Evolutionary conservation across 2,888 invertebrate genomes (phyloP), one percentile per base, ranked within the genome.

Genomic region (Himalopsyche tibetana): DNA sequence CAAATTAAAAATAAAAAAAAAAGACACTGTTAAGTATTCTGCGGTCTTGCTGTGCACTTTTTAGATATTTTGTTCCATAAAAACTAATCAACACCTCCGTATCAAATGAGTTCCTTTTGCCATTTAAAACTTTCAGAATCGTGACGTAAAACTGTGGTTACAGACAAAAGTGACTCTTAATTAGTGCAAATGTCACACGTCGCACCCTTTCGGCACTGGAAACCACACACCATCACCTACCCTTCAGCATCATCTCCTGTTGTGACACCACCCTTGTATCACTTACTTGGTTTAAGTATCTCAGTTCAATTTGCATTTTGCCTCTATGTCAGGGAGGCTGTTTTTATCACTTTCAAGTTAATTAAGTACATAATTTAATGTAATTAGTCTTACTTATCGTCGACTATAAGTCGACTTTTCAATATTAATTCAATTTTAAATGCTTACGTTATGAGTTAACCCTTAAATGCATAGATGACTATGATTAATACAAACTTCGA

Each of bases 91-190:
- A 19, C 63, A 11, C 19, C 28, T 63, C 11, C 15, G 28, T 63
- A 4, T 19, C 19, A 83, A 74, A 74, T n/a, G 55, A 80, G 51
- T 79, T 80, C 28, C 45, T 15, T 51, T 80, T 84, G 40, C 74
- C 80, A 55, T 84, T 63, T 19, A 19, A 56, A 19, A 28, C 19
- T 63, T 63, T 9, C 19, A 38, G 56, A 51, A 8, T 28, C 79
- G 69, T 51, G 83, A 55, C 55, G 55, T 51, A 55, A 80, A 15
- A 40, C 80, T 55, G 84, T 80, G 84, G 84, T 84, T 38, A 28
- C 55, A 55, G 40, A 63, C 81, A 38, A 84, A 84, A 84, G 84
- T 81, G 84, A 81, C 84, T 84, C 80, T 40, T 55, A 84, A 84
- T 84, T 84, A 84, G 84, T 5, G 63, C 80, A 84, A 81, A 84